Conservation (phyloP, 2,888 invertebrate species). For the Trachelus troglodyta region DNA sequence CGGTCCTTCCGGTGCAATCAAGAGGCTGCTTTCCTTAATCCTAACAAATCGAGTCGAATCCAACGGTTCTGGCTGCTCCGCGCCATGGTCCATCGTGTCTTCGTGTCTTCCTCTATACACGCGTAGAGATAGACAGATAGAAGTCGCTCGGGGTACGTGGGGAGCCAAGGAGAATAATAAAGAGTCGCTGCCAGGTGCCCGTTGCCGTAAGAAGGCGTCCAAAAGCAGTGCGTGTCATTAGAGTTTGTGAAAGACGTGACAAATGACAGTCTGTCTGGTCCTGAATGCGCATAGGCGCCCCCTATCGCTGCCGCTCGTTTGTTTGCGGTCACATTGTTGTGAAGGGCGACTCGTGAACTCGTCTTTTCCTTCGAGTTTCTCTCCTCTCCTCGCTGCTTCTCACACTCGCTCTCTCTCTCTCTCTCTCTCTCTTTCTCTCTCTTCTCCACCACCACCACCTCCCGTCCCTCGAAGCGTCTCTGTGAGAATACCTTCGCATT, state of each 20-base stretch:
- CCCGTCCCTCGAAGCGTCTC: slow-evolving; percentile 13
- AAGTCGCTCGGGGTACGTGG: background rate
- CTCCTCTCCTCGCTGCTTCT: slow-evolving; percentile 1
- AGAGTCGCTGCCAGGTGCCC: slow-evolving; percentile 63
- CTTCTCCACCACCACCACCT: slow-evolving; percentile 19
- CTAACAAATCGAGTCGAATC: slow-evolving; percentile 63
- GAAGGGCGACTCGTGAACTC: slow-evolving; percentile 33
- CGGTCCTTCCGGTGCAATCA: background rate
- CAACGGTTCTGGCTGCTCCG: slow-evolving; percentile 48
- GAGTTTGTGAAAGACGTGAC: slow-evolving; percentile 64
- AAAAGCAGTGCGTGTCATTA: slow-evolving; percentile 66
- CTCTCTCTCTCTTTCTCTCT: background rate
- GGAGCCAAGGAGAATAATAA: slow-evolving; percentile 42
- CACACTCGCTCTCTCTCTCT: background rate
- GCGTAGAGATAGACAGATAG: slow-evolving; percentile 6
- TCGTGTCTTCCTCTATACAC: slow-evolving; percentile 27
- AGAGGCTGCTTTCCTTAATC: slow-evolving; percentile 51
- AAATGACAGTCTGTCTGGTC: slow-evolving; percentile 63
- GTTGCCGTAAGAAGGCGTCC: slow-evolving; percentile 56
- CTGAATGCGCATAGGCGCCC: slow-evolving; percentile 64
- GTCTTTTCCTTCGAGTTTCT: slow-evolving; percentile 29
- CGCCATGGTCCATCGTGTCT: background rate
- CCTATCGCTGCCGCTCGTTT: slow-evolving; percentile 64
- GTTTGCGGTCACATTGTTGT: slow-evolving; percentile 65
- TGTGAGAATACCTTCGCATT: slow-evolving; percentile 47